Percentiles rank a stretch among this genome's conserved stretches.
Evolutionary conservation across 2,888 invertebrate genomes (phyloP).

Genomic region (Pemphredon lugubris): DNA sequence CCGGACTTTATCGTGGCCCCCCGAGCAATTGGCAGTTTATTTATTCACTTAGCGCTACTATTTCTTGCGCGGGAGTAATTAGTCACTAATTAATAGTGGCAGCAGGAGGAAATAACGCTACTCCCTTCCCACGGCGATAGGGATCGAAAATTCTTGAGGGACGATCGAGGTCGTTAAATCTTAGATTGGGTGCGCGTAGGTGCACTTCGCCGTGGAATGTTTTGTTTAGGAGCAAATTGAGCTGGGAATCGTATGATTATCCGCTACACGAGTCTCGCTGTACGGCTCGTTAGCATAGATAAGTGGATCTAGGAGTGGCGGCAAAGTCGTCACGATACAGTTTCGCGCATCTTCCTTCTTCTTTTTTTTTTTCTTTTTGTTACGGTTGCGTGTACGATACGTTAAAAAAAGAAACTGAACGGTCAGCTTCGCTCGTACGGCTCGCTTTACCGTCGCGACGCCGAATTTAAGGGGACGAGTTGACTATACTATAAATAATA

Average conservation of each 20-base stretch:
- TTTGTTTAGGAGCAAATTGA: conserved; percentile 53
- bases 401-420: too few species aligned
- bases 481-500: neutral
- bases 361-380: neutral
- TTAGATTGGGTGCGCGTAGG: conserved; percentile 17
- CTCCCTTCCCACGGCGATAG: conserved; percentile 57
- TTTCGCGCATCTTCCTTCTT: conserved; percentile 19
- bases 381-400: too few species aligned
- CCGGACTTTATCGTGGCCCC: conserved; percentile 11
- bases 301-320: conserved; percentile 20
- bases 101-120: conserved; percentile 40
- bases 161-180: conserved; percentile 52
- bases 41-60: conserved; percentile 34
- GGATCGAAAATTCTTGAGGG: conserved; percentile 50
- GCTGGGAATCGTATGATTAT: conserved; percentile 59
- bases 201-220: conserved; percentile 30
- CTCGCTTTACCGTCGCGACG: too few species aligned
- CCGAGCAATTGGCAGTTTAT: conserved; percentile 46
- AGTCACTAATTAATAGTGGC: conserved; percentile 60
- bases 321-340: conserved; percentile 7
- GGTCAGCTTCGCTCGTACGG: too few species aligned
- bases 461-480: too few species aligned
- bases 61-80: conserved; percentile 47
- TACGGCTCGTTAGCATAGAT: conserved; percentile 53
- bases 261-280: conserved; percentile 45